These are phyloP conservation scores for Climacteris rufus DNA, from an alignment of 2,113 vertebrate species.

Conservation along the genomic window DNA sequence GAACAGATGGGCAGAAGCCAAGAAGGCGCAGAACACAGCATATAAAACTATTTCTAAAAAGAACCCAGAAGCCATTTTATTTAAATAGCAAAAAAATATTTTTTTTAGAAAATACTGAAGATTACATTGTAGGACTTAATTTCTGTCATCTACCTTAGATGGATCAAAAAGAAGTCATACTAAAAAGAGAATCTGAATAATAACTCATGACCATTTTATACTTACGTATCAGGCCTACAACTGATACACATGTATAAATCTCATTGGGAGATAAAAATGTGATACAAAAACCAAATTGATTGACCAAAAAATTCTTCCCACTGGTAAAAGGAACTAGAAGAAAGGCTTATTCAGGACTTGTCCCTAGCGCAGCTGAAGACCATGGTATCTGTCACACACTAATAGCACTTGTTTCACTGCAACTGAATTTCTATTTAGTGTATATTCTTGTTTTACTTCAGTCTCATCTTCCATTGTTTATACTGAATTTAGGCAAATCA, in stretches of 20 bases:
- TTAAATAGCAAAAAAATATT: neutral
- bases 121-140: neutral
- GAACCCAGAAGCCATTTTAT: neutral
- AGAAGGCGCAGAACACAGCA: neutral
- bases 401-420: neutral
- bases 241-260: neutral
- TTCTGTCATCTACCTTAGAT: neutral
- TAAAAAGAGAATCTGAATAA: neutral
- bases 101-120: neutral
- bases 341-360: neutral
- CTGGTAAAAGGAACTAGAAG: neutral
- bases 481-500: neutral
- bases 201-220: neutral
- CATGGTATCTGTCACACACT: neutral
- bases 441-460: neutral
- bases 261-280: neutral
- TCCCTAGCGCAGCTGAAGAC: neutral
- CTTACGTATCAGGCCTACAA: neutral
- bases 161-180: neutral
- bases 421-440: neutral
- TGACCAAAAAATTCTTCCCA: neutral
- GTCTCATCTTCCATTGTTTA: neutral
- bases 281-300: neutral
- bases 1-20: no score
- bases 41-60: neutral